Conservation (phyloP, 2,888 invertebrate genomes). For the Xestia rhomboidea region DNA sequence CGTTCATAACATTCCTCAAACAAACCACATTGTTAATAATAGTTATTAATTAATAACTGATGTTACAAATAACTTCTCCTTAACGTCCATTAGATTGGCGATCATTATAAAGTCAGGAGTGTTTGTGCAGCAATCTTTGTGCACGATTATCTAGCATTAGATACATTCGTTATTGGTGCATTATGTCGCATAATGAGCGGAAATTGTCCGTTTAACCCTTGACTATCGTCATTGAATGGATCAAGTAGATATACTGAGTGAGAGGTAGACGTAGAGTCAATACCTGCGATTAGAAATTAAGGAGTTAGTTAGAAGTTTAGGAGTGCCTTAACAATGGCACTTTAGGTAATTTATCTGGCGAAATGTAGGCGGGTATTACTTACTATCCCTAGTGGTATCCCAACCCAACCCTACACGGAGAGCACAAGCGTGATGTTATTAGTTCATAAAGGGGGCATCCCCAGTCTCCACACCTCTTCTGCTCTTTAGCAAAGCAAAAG, state of each 20-base stretch:
- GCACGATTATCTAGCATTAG: slow-evolving; percentile 44
- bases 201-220: slow-evolving; percentile 11
- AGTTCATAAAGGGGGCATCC: not conserved
- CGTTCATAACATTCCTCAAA: too few species aligned
- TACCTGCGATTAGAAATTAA: not conserved
- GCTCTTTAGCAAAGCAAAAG: not conserved
- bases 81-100: slow-evolving; percentile 31
- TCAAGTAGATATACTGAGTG: not conserved
- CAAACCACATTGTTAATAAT: too few species aligned
- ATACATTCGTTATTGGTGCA: slow-evolving; percentile 4
- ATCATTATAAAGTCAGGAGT: slow-evolving; percentile 41
- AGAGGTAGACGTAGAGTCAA: not conserved
- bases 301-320: not conserved
- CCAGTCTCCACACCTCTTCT: not conserved
- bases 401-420: not conserved
- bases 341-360: not conserved
- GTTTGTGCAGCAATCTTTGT: slow-evolving; percentile 61
- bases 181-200: slow-evolving; percentile 31
- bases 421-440: not conserved
- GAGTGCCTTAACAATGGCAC: not conserved
- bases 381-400: not conserved
- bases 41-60: not conserved
- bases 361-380: not conserved
- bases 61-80: slow-evolving; percentile 38
- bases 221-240: slow-evolving; percentile 4